Percentiles rank a stretch among this genome's conserved stretches.
phyloP scores from a whole-genome alignment of 1,140 invertebrate genomes.

The Cotesia typhae region DNA sequence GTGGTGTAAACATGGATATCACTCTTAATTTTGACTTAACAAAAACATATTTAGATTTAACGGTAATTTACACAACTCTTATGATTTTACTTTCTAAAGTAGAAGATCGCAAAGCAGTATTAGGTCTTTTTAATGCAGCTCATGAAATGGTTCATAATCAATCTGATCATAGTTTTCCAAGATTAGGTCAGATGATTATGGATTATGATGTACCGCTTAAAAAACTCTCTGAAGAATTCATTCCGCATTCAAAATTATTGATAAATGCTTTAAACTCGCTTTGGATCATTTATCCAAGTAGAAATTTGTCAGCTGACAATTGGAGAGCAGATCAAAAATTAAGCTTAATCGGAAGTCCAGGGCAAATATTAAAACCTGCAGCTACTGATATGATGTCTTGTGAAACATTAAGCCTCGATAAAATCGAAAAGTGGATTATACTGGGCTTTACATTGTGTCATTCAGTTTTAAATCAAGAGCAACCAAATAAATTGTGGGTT shows the following conservation, averaged over 20 bases:
- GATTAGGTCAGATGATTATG: constrained; percentile 95
- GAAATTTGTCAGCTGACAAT: constrained; percentile 93
- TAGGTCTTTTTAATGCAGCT: constrained; percentile 96
- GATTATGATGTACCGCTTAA: constrained; percentile 97
- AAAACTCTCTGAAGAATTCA: constrained; percentile 96
- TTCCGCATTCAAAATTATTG: constrained; percentile 90
- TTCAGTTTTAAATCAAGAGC: constrained; percentile 80
- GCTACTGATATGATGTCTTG: constrained; percentile 96
- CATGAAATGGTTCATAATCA: constrained; percentile 95
- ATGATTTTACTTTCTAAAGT: constrained; percentile 97
- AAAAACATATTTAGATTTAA: constrained; percentile 93
- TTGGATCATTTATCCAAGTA: constrained; percentile 83
- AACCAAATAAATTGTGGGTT: constrained; percentile 89
- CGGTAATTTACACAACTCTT: constrained; percentile 91
- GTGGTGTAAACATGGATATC: constrained; percentile 93
- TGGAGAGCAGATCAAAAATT: constrained; percentile 94
- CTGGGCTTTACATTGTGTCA: constrained; percentile 93
- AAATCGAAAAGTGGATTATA: constrained; percentile 96
- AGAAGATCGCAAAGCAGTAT: constrained; percentile 95
- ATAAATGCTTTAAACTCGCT: constrained; percentile 87
- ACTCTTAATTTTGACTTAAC: constrained; percentile 96
- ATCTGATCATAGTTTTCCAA: constrained; percentile 91
- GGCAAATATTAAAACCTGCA: constrained; percentile 91
- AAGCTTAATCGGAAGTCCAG: constrained; percentile 91
- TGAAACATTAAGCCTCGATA: constrained; percentile 95